phyloP scores from a whole-genome alignment of 2,888 invertebrate species.

The Ceriagrion tenellum region DNA sequence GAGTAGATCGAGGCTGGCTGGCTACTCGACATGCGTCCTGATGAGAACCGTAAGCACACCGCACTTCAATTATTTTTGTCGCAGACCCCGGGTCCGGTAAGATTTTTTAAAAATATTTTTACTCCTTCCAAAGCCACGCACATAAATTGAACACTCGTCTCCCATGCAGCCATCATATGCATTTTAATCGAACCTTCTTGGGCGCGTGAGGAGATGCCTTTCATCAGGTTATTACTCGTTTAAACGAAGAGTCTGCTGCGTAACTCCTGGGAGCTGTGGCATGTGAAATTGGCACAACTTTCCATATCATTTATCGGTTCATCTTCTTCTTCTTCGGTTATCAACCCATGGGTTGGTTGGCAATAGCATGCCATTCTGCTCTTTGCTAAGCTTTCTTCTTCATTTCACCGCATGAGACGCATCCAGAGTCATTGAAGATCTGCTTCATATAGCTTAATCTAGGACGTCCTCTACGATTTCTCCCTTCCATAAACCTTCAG shows the following conservation, averaged over 20 bases:
- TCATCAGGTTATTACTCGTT: neutral
- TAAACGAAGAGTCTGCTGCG: neutral
- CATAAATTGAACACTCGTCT: neutral
- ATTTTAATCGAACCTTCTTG: neutral
- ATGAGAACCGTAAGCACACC: neutral
- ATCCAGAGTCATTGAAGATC: no score
- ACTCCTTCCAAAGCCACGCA: neutral
- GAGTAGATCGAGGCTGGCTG: neutral
- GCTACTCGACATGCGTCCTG: neutral
- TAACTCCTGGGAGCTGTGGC: no score
- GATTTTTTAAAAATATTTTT: neutral
- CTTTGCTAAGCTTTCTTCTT: no score
- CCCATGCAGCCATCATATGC: neutral
- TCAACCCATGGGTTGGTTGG: no score
- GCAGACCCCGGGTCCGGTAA: neutral
- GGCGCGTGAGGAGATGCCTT: neutral
- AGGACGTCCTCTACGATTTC: no score
- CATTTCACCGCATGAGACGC: no score
- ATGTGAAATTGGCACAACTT: no score
- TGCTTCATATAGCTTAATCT: no score
- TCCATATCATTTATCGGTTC: no score
- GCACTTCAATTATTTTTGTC: neutral
- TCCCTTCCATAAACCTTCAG: no score
- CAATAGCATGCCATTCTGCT: no score
- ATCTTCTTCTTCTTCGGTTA: no score